Percentiles rank a stretch among this genome's conserved stretches.
These are phyloP conservation scores for Benthosema pterotum DNA, from an alignment of 2,797 vertebrate genomes.

Conservation along the genomic window DNA sequence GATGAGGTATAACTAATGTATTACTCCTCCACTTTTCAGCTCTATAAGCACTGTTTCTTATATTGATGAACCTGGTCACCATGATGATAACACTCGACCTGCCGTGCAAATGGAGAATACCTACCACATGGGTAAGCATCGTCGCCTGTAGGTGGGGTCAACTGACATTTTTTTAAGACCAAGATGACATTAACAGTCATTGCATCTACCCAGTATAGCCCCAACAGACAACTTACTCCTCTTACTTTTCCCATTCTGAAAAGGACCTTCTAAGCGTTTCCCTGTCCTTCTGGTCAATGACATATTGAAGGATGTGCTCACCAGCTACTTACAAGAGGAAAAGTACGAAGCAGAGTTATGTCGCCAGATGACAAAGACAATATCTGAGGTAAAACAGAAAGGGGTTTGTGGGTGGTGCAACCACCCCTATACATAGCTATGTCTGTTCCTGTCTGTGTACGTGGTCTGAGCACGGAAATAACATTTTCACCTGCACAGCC, in stretches of 20 bases:
- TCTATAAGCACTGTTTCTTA: constrained; percentile 81
- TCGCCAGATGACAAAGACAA: constrained; percentile 85
- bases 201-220: background rate
- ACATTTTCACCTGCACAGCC: too few relatives aligned
- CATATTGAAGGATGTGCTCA: constrained; percentile 88
- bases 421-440: too few relatives aligned
- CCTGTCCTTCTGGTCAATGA: constrained; percentile 76
- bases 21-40: constrained; percentile 57
- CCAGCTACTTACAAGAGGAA: constrained; percentile 82
- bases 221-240: background rate
- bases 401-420: too few relatives aligned
- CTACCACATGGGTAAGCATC: constrained; percentile 78
- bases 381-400: constrained; percentile 83
- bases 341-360: constrained; percentile 86
- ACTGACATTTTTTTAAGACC: background rate
- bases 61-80: constrained; percentile 80
- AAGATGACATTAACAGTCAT: background rate
- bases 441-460: too few relatives aligned
- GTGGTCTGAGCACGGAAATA: too few relatives aligned
- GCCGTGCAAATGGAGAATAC: constrained; percentile 82
- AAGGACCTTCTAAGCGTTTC: constrained; percentile 82
- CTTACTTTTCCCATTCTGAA: constrained; percentile 33
- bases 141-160: too few relatives aligned
- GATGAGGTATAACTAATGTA: too few relatives aligned
- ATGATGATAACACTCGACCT: constrained; percentile 71